Evolutionary conservation across 2,888 invertebrate species (phyloP), one percentile per base, ranked within the genome.

Genomic region (Ferdinandea cuprea): DNA sequence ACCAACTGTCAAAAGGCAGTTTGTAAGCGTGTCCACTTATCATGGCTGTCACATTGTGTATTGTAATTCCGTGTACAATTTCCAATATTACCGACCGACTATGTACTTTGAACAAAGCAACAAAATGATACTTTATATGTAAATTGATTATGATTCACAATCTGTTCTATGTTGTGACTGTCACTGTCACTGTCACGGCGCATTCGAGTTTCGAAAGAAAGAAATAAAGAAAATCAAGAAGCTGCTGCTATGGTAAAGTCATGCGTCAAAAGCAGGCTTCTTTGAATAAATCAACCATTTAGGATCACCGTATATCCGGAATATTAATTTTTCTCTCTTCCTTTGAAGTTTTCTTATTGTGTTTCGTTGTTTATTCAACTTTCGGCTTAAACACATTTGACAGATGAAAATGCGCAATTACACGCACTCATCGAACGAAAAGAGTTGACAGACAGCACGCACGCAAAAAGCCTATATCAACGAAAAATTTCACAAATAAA

Each of bases 91-190:
- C 52, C 63, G 76, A 81, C 63, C 25, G 25, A 25, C 25, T 25
- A 2, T 5, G 25, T 58, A 59, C 65, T 76, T 65, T 65, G 69
- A 76, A 58, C 58, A 66, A 80, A 9, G 9, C 61, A 66, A 50
- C 19, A 11, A 11, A 19, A 44, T 17, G 56, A 35, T 48, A 68
- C 63, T 63, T 65, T 40, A 58, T 54, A 80, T 81, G 71, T 65
- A 81, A 81, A 81, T 81, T 81, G 71, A 66, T 77, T 77, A 81
- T 81, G 76, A 81, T 66, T 77, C 77, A 81, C 77, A 66, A 76
- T 76, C 50, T 19, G 21, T 66, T 74, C 30, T 48, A 42, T 74
- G 74, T 74, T 65, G 74, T 46, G 74, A 7, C 61, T 48, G 48
- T 56, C 68, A 56, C 61, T 48, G 48, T 56, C 68, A 56, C 30